These are phyloP conservation scores for Mellilla xanthometata DNA, from an alignment of 2,888 invertebrate genomes.

Conservation along the genomic window DNA sequence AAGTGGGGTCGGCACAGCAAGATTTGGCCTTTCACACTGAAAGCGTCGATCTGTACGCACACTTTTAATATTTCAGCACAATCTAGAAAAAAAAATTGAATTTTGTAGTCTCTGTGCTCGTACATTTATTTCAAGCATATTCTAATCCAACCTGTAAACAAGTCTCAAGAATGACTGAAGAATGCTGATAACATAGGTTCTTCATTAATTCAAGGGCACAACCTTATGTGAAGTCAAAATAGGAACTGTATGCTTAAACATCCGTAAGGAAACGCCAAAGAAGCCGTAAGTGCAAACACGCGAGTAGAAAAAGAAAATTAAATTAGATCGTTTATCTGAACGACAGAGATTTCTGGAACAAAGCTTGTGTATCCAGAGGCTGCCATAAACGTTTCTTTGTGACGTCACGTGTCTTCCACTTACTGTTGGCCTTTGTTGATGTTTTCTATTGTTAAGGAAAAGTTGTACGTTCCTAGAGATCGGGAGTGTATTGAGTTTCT, in stretches of 20 bases:
- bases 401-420: slow-evolving; percentile 6
- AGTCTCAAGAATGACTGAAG: too few relatives aligned
- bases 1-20: too few relatives aligned
- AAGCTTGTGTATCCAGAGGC: slow-evolving; percentile 7
- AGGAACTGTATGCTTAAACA: too few relatives aligned
- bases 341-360: slow-evolving; percentile 10
- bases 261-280: slow-evolving; percentile 2
- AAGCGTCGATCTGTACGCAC: too few relatives aligned
- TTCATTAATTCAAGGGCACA: background rate
- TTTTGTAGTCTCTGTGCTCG: too few relatives aligned
- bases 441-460: slow-evolving; percentile 7
- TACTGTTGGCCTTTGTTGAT: slow-evolving; percentile 10
- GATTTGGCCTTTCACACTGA: too few relatives aligned
- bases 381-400: slow-evolving; percentile 12
- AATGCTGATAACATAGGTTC: background rate
- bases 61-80: too few relatives aligned
- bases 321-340: slow-evolving; percentile 8
- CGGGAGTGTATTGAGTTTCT: background rate
- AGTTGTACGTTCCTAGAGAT: background rate
- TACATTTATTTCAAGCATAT: too few relatives aligned
- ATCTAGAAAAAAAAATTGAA: too few relatives aligned
- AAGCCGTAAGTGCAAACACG: background rate
- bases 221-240: background rate
- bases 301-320: background rate
- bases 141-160: too few relatives aligned